Evolutionary conservation across 2,888 invertebrate species (phyloP).

Genomic region (Noctua comes): DNA sequence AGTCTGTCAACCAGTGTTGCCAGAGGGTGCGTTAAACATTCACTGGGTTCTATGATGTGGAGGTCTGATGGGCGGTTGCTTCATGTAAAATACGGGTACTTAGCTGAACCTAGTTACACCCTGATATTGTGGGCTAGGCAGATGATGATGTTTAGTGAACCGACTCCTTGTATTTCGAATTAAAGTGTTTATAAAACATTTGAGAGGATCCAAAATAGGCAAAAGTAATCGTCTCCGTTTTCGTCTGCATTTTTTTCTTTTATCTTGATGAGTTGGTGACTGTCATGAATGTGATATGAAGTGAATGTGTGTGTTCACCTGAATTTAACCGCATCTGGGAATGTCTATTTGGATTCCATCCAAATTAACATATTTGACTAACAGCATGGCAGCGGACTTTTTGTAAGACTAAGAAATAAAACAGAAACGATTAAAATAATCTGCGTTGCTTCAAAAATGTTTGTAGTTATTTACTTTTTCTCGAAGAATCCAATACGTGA

Average conservation of each 20-base stretch:
- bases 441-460: not conserved
- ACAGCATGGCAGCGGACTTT: not conserved
- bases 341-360: constrained; percentile 1
- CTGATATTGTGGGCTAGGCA: not conserved
- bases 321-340: not conserved
- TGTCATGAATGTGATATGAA: not conserved
- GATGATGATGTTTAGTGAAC: not conserved
- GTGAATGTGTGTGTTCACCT: not conserved
- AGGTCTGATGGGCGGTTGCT: not conserved
- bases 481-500: not conserved
- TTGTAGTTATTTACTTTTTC: not conserved
- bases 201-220: not conserved
- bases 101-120: not conserved
- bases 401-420: not conserved
- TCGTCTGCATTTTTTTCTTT: not conserved
- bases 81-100: not conserved
- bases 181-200: not conserved
- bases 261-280: not conserved
- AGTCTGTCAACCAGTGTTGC: not conserved
- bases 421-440: not conserved
- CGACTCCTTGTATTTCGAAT: not conserved
- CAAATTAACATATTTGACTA: constrained; percentile 14
- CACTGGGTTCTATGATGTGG: not conserved
- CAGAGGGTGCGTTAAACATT: not conserved
- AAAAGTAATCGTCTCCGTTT: not conserved